Evolutionary conservation across 2,888 invertebrate genomes (phyloP), one percentile per base, ranked within the genome.

Genomic region (Ryuthela nishihirai): DNA sequence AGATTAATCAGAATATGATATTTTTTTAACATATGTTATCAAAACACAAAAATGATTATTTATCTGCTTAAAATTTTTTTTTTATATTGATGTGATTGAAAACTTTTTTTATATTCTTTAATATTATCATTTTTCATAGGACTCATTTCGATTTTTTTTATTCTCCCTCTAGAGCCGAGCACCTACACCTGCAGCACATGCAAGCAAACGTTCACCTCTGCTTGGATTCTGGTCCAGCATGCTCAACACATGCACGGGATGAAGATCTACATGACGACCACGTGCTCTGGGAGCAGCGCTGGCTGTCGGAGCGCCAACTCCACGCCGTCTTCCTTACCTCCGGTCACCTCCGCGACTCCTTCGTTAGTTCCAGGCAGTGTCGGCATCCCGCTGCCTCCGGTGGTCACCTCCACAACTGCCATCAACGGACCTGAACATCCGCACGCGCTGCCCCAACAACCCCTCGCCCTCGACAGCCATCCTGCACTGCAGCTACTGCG

Each of bases 101-200:
- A n/a, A n/a, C n/a, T n/a, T n/a, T n/a, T n/a, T n/a, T n/a, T n/a
- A n/a, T n/a, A n/a, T n/a, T n/a, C n/a, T n/a, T n/a, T n/a, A n/a
- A n/a, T n/a, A n/a, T n/a, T n/a, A n/a, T n/a, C n/a, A n/a, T n/a
- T n/a, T n/a, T n/a, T n/a, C n/a, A n/a, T n/a, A n/a, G n/a, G n/a
- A n/a, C n/a, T n/a, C n/a, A n/a, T n/a, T n/a, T n/a, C n/a, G n/a
- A 43, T 25, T 43, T 42, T 26, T 62, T 49, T 50, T 55, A 50
- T 54, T 43, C 47, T 52, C 39, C 46, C 70, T 72, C 44, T 74
- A 75, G 95, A 95, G 78, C 95, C 95, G 66, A 87, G 87, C 77
- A 89, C 88, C 80, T 88, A 93, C 75, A 87, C 91, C 67, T 97
- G 95, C 73, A 88, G 87, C 41, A 92, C 93, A 67, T 97, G 97